Conservation (phyloP, 1,140 invertebrate species). For the Atta cephalotes region DNA sequence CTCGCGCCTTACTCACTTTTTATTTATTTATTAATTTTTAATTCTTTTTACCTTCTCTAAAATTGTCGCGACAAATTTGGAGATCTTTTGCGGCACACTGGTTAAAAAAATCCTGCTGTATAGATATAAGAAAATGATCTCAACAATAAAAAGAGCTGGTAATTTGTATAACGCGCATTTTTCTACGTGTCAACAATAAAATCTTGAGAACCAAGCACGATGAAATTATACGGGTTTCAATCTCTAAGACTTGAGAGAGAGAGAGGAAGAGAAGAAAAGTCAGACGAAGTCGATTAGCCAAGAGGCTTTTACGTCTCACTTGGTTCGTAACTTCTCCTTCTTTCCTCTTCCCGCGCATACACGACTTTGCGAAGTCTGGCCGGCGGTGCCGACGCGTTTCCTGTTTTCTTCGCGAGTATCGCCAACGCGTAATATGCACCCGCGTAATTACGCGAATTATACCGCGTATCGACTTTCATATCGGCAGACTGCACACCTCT, state of each 20-base stretch:
- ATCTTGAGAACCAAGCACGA: not conserved
- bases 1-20: too few relatives aligned
- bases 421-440: constrained; percentile 52
- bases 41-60: too few relatives aligned
- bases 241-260: not conserved
- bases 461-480: constrained; percentile 25
- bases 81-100: too few relatives aligned
- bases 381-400: constrained; percentile 47
- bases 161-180: not conserved
- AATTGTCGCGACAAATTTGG: too few relatives aligned
- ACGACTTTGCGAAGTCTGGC: constrained; percentile 12
- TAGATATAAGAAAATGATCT: not conserved
- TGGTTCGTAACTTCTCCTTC: not conserved
- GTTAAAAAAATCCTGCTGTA: too few relatives aligned
- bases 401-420: constrained; percentile 59
- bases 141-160: not conserved
- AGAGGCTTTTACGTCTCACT: constrained; percentile 51
- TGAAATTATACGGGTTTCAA: constrained; percentile 18
- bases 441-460: constrained; percentile 71
- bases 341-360: not conserved
- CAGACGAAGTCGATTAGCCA: not conserved
- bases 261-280: not conserved
- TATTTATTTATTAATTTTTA: too few relatives aligned
- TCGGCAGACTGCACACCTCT: not conserved
- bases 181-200: not conserved